Evolutionary conservation across 2,113 vertebrate genomes (phyloP).

Genomic region (Mirza zaza): DNA sequence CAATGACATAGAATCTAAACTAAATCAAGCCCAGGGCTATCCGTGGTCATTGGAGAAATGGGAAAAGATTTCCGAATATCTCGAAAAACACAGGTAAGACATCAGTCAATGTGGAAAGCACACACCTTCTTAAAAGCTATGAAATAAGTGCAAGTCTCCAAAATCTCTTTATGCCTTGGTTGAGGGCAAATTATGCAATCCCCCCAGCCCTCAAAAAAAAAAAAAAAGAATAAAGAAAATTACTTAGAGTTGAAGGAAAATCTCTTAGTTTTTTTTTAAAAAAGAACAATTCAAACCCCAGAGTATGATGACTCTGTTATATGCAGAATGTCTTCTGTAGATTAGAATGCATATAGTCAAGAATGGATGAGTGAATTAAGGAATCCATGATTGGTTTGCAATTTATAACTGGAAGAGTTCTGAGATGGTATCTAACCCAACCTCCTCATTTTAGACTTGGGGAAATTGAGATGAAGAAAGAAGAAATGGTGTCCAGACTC

Average conservation of each 20-base stretch:
- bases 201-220: too few species aligned
- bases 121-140: constrained; percentile 23
- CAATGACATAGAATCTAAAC: background rate
- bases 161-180: constrained; percentile 24
- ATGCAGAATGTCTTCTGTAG: background rate
- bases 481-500: background rate
- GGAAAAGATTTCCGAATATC: constrained; percentile 58
- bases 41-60: constrained; percentile 69
- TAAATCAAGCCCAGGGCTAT: constrained; percentile 59
- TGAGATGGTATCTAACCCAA: background rate
- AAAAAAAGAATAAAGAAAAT: background rate
- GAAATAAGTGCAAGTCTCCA: background rate
- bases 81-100: constrained; percentile 67
- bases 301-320: background rate
- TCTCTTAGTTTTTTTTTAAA: background rate
- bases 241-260: background rate
- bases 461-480: background rate
- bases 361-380: background rate
- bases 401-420: background rate
- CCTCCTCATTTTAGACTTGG: background rate
- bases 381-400: accelerated
- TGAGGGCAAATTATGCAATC: background rate
- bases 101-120: constrained; percentile 63
- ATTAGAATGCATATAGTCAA: too few species aligned
- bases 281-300: background rate